phyloP scores from a whole-genome alignment of 2,888 invertebrate species.

The Himalopsyche tibetana region DNA sequence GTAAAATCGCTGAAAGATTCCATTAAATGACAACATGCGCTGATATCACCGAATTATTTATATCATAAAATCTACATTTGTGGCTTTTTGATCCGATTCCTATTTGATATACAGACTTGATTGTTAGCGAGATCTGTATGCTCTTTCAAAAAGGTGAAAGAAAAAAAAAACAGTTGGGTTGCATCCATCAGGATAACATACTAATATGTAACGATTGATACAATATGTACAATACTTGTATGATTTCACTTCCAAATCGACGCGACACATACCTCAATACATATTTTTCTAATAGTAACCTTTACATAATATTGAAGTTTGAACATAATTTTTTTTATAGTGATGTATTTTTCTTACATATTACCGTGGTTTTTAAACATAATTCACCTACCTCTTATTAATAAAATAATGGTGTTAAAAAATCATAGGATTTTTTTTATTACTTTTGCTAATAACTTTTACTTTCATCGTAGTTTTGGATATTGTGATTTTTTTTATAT shows the following conservation, averaged over 20 bases:
- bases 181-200: no score
- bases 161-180: no score
- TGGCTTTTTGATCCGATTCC: no score
- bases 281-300: neutral
- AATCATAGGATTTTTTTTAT: neutral
- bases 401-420: slow-evolving; percentile 23
- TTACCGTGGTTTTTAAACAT: slow-evolving; percentile 12
- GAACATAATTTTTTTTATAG: neutral
- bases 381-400: slow-evolving; percentile 28
- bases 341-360: neutral
- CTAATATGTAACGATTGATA: no score
- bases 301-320: slow-evolving; percentile 32
- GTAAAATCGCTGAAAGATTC: no score
- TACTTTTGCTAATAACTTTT: slow-evolving; percentile 39
- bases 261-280: neutral
- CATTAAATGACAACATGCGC: no score
- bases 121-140: no score
- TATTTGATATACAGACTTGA: no score
- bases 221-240: neutral
- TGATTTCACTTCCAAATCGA: neutral
- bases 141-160: no score
- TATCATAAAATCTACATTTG: no score
- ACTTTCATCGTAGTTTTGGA: slow-evolving; percentile 38
- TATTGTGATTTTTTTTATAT: slow-evolving; percentile 35
- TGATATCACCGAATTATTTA: no score